Evolutionary conservation across 2,113 vertebrate genomes (phyloP), one percentile per base, ranked within the genome.

Genomic region (Galemys pyrenaicus): DNA sequence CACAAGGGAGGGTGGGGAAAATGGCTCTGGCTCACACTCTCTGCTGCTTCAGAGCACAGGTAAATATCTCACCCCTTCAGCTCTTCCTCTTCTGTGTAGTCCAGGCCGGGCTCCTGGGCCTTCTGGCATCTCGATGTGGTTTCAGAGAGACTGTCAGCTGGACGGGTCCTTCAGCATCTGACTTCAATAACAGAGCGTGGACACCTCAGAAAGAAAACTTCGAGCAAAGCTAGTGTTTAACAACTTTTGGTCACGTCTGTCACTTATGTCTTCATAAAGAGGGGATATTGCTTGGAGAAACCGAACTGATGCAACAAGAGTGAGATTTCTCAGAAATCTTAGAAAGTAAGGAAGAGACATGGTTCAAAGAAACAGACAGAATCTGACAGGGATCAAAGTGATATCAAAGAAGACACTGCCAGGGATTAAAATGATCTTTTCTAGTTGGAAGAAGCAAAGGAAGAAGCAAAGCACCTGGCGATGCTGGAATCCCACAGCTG

Each of bases 151-250:
- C 19, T 4, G 2, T 73, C 46, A 51, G 24, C 30, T 60, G 37
- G 2, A 20, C 10, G 35, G 49, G 16, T 32, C 77, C 60, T 58
- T 74, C 51, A n/a, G 7, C 32, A 5, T 78, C 24, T 60, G 7
- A 15, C n/a, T 49, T 60, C 4, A 28, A 28, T 54, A 71, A 44
- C 3, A 51, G 46, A 88, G 24, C 17, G 22, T 0, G 7, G 54
- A 56, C 1, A 3, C 0, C 1, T 37, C 26, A 19, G 37, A 64
- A 51, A 64, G 15, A 49, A 28, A 2, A 0, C 4, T 24, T 12
- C 35, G 6, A 24, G 17, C 10, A 78, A 58, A 70, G 35, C 24
- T 35, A 60, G 9, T 39, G 6, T 41, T 73, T 62, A 39, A 16
- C 32, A 44, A 74, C 1, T 13, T 24, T 74, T 32, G 26, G 24